A percentile compares a stretch with the other conserved stretches of the same genome.
Evolutionary conservation across 2,113 vertebrate species (phyloP).

Genomic region (Beaufortia kweichowensis): DNA sequence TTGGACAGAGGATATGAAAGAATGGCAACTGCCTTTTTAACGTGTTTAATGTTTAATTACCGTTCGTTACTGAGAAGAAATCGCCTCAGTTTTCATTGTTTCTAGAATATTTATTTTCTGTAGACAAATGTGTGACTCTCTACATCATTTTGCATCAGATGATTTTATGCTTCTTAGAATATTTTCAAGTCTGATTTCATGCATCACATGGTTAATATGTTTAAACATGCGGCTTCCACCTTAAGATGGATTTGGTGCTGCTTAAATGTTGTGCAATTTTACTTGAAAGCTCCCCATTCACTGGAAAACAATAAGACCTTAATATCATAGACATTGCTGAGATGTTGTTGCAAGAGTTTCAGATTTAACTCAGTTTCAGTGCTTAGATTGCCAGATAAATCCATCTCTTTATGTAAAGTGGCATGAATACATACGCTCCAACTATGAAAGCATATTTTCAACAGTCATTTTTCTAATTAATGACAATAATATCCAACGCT

Average conservation of each 20-base stretch:
- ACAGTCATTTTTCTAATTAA: not conserved
- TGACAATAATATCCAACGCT: not conserved
- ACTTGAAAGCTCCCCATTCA: not conserved
- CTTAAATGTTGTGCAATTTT: conserved; percentile 16
- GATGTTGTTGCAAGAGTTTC: not conserved
- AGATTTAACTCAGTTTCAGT: not conserved
- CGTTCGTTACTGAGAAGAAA: too few relatives aligned
- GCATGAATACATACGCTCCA: not conserved
- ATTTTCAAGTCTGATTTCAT: not conserved
- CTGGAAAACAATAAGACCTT: not conserved
- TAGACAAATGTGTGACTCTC: not conserved
- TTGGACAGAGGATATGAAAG: too few relatives aligned
- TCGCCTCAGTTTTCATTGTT: too few relatives aligned
- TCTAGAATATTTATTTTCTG: not conserved
- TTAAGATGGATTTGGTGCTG: conserved; percentile 17
- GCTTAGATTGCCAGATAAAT: not conserved
- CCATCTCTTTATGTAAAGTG: conserved; percentile 5
- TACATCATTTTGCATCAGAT: not conserved
- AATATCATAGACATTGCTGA: not conserved
- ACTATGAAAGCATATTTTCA: not conserved
- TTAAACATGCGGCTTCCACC: not conserved
- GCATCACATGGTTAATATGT: not conserved
- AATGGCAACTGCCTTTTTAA: too few relatives aligned
- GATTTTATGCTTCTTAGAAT: not conserved
- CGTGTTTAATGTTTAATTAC: too few relatives aligned